Evolutionary conservation across 2,888 invertebrate genomes (phyloP).

Genomic region (Cryptocheilus praepositus): DNA sequence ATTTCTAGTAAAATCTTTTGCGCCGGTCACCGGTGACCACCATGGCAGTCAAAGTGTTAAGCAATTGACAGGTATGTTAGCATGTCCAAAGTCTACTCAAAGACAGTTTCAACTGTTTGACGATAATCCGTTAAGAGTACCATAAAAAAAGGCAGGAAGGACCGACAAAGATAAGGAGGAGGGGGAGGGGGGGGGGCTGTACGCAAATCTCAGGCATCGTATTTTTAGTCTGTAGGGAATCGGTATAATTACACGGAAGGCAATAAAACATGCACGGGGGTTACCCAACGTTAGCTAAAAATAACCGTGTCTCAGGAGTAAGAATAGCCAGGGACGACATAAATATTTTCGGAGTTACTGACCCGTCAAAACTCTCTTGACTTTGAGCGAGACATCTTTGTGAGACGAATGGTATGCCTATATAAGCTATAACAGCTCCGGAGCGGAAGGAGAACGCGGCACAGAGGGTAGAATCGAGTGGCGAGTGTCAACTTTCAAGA

Average conservation of each 20-base stretch:
- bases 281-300: conserved; percentile 54
- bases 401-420: conserved; percentile 35
- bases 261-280: conserved; percentile 42
- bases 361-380: conserved; percentile 59
- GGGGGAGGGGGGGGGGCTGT: background rate
- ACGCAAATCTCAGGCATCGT: conserved; percentile 9
- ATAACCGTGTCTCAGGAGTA: conserved; percentile 52
- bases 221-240: conserved; percentile 27
- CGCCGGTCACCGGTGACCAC: too few relatives aligned
- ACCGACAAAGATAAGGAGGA: too few relatives aligned
- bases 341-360: conserved; percentile 62
- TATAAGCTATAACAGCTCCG: background rate
- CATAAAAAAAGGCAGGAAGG: background rate
- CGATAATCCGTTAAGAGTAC: conserved; percentile 10
- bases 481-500: background rate
- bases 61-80: too few relatives aligned
- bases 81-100: too few relatives aligned
- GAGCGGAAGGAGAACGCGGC: background rate
- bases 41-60: too few relatives aligned
- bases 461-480: background rate
- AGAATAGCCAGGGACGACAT: conserved; percentile 57
- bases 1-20: too few relatives aligned
- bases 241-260: conserved; percentile 42
- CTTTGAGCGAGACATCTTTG: conserved; percentile 39
- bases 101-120: too few relatives aligned